Base-by-base conservation (phyloP, 2,113 vertebrate genomes). In the Lasiurus borealis region DNA sequence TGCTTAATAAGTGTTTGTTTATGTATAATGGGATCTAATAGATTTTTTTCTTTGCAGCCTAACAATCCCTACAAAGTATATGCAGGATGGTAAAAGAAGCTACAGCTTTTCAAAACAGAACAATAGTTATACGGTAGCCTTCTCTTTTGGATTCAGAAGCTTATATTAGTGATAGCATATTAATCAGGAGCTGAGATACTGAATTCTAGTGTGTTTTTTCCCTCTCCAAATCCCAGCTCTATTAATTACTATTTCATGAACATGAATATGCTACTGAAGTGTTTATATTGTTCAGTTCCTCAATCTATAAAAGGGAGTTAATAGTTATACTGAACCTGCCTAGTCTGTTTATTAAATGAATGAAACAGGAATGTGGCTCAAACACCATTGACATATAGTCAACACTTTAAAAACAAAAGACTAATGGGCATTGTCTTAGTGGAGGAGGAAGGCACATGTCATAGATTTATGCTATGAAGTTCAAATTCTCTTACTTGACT, bases 401-500 rank as follows among this genome's bases (percentile, higher is more conserved):
- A 92, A 90, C 8, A 76, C 3, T 14, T 23, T 57, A 62, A 50
- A 90, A 44, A 66, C 13, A 82, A 18, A 4, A 54, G 6, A 50
- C 3, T 16, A 29, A 73, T 29, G 72, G 57, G 1, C 40, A 52
- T 29, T 4, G 13, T 75, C 40, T 89, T 87, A 59, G 8, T 10
- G 57, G 15, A 34, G 2, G 14, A 16, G 3, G 12, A 6, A 25
- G n/a, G 1, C 7, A 44, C 34, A 25, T 57, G 3, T 34, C 1
- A 21, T 2, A 64, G 75, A 91, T 50, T 54, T 54, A 66, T 13
- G 3, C n/a, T 94, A 5, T 77, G 21, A 85, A 94, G 21, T 68
- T 88, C 77, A 91, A 62, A 11, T 92, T 90, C n/a, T 75, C 13
- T 52, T 40, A 88, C 7, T 62, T 48, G 6, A 52, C 90, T 92